phyloP scores from a whole-genome alignment of 2,113 vertebrate species.

The Lathamus discolor region DNA sequence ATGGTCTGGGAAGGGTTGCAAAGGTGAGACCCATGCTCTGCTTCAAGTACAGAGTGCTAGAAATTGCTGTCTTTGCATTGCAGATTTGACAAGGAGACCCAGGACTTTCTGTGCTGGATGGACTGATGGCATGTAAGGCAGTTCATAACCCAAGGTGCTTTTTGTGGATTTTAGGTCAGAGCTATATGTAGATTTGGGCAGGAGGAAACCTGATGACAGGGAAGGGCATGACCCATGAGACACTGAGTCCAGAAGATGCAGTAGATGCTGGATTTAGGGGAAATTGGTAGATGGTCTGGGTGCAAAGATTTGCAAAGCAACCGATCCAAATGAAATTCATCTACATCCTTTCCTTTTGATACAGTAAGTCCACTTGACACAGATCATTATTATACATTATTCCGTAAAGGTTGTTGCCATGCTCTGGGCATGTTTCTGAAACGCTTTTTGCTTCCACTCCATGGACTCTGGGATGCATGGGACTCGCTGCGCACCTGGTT shows the following conservation, averaged over 20 bases:
- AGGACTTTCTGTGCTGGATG: background rate
- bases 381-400: background rate
- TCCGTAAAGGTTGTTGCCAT: background rate
- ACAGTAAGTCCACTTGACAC: background rate
- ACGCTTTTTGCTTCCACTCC: background rate
- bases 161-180: background rate
- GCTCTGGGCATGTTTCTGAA: background rate
- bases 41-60: background rate
- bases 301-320: background rate
- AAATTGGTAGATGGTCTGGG: background rate
- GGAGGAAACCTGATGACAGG: background rate
- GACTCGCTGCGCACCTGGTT: background rate
- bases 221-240: background rate
- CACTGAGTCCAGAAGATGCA: background rate
- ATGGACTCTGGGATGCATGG: background rate
- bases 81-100: background rate
- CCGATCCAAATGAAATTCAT: background rate
- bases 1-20: background rate
- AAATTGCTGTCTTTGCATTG: background rate
- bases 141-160: background rate
- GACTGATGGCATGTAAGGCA: background rate
- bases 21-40: background rate
- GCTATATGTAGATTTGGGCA: background rate
- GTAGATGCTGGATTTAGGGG: background rate
- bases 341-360: background rate